phyloP scores from a whole-genome alignment of 2,797 vertebrate species.

The Sebastolobus altivelis region DNA sequence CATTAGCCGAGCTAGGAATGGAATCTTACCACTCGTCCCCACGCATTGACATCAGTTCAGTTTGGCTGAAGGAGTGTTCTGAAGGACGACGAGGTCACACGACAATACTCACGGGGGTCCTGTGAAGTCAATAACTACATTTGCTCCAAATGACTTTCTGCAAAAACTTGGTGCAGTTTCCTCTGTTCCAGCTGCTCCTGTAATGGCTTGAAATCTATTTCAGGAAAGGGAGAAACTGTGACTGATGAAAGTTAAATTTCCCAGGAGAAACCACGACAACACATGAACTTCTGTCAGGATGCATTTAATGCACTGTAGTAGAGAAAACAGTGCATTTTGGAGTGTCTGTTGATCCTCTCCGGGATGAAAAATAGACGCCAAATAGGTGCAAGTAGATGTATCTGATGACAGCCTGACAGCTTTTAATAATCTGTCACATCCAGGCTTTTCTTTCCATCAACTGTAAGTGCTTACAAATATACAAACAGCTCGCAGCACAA shows the following conservation, averaged over 20 bases:
- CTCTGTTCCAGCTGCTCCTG: conserved; percentile 28
- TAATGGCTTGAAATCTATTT: conserved; percentile 37
- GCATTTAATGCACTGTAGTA: conserved; percentile 3
- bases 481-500: conserved; percentile 55
- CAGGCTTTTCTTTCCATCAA: conserved; percentile 42
- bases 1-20: conserved; percentile 28
- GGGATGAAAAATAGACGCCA: conserved; percentile 31
- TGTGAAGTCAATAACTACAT: conserved; percentile 23
- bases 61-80: conserved; percentile 1
- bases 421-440: conserved; percentile 54
- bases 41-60: neutral
- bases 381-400: conserved; percentile 17
- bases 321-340: neutral
- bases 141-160: conserved; percentile 48
- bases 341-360: neutral
- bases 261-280: conserved; percentile 13
- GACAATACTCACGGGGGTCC: conserved; percentile 11
- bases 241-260: conserved; percentile 53
- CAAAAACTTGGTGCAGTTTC: conserved; percentile 32
- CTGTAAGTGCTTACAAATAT: conserved; percentile 52
- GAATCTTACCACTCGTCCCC: conserved; percentile 34
- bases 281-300: neutral
- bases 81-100: conserved; percentile 7
- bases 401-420: conserved; percentile 43
- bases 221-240: conserved; percentile 29